These are phyloP conservation scores for Andrena hattorfiana DNA, from an alignment of 2,888 invertebrate species.

Conservation along the genomic window DNA sequence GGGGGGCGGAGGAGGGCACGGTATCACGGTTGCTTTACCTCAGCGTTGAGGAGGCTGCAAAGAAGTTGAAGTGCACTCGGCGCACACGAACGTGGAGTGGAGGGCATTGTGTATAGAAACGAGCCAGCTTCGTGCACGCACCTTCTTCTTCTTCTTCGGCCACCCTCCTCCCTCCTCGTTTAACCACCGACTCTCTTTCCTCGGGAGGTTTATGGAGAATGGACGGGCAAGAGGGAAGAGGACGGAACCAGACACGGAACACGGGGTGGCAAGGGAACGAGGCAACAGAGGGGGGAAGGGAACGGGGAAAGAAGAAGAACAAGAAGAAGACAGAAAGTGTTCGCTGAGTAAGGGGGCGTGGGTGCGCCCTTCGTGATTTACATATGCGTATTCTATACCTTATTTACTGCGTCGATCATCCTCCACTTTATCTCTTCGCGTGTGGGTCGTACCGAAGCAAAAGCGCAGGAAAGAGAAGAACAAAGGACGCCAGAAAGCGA, in stretches of 20 bases:
- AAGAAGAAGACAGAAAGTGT: slow-evolving; percentile 44
- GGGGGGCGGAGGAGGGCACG: slow-evolving; percentile 48
- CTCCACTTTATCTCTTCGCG: slow-evolving; percentile 78
- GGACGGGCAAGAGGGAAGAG: slow-evolving; percentile 34
- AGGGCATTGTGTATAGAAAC: slow-evolving; percentile 66
- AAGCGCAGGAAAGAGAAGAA: slow-evolving; percentile 39
- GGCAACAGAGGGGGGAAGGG: slow-evolving; percentile 7
- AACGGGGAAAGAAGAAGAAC: slow-evolving; percentile 20
- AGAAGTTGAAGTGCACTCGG: slow-evolving; percentile 72
- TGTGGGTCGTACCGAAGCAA: slow-evolving; percentile 69
- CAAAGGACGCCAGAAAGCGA: slow-evolving; percentile 41
- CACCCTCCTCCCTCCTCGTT: slow-evolving; percentile 36
- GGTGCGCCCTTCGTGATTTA: slow-evolving; percentile 84
- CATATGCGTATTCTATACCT: slow-evolving; percentile 83
- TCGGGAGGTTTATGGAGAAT: slow-evolving; percentile 59
- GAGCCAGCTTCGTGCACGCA: slow-evolving; percentile 72
- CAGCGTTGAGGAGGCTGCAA: slow-evolving; percentile 61
- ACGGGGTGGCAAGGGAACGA: slow-evolving; percentile 32
- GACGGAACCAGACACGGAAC: slow-evolving; percentile 31
- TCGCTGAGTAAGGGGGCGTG: slow-evolving; percentile 80
- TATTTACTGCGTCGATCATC: slow-evolving; percentile 84
- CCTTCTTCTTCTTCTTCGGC: slow-evolving; percentile 45
- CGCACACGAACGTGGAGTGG: slow-evolving; percentile 62
- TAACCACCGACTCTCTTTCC: slow-evolving; percentile 38
- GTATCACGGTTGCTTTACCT: slow-evolving; percentile 77